These are phyloP conservation scores for Ctenochaetus hawaiiensis DNA, from an alignment of 2,797 vertebrate genomes.

Conservation along the genomic window DNA sequence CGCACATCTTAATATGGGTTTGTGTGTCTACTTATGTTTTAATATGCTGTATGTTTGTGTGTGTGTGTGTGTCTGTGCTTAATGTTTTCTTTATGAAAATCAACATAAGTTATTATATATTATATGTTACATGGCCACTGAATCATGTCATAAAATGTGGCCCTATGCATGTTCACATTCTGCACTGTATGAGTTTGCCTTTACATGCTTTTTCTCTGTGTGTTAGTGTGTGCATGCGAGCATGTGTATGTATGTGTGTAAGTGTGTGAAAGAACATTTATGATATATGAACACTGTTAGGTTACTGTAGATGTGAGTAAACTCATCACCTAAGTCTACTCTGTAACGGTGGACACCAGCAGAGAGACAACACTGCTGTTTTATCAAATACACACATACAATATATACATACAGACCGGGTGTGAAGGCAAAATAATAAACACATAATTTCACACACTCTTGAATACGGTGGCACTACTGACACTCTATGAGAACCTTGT, in stretches of 20 bases:
- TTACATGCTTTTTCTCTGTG: conserved; percentile 68
- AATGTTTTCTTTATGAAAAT: conserved; percentile 67
- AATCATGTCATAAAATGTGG: conserved; percentile 64
- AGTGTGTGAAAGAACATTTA: conserved; percentile 48
- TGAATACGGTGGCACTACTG: conserved; percentile 61
- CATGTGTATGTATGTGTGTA: conserved; percentile 24
- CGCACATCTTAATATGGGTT: conserved; percentile 52
- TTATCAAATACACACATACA: conserved; percentile 71
- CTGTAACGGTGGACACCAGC: conserved; percentile 42
- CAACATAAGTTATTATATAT: conserved; percentile 69
- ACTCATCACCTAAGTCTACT: conserved; percentile 51
- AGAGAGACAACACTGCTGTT: conserved; percentile 42
- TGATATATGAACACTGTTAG: conserved; percentile 59
- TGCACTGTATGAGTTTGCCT: conserved; percentile 57
- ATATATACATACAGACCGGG: conserved; percentile 79
- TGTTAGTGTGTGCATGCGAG: conserved; percentile 41
- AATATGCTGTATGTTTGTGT: conserved; percentile 33
- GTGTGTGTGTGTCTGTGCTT: conserved; percentile 40
- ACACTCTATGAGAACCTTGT: conserved; percentile 66
- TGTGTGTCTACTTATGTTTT: conserved; percentile 56
- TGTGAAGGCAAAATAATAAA: conserved; percentile 70
- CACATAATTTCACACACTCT: conserved; percentile 53
- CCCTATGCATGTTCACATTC: conserved; percentile 64
- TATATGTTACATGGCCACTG: conserved; percentile 72
- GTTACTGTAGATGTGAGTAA: conserved; percentile 40